Percentiles rank a stretch among this genome's conserved stretches.
These are phyloP conservation scores for Drosophila nr. medialis DNA, from an alignment of 2,888 invertebrate species.

Conservation along the genomic window DNA sequence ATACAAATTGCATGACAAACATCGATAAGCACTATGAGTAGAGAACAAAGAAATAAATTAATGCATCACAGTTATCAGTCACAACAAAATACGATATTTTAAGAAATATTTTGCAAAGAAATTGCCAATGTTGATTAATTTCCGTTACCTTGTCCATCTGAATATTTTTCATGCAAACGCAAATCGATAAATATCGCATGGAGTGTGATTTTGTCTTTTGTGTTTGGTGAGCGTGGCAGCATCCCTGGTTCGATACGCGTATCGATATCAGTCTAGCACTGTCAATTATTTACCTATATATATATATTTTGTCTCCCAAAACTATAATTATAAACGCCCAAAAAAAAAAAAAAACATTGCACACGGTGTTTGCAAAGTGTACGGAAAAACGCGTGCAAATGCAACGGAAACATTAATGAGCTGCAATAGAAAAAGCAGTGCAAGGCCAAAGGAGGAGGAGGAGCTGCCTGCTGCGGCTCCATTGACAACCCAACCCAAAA, in stretches of 20 bases:
- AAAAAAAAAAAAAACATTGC: constrained; percentile 40
- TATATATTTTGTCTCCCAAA: constrained; percentile 62
- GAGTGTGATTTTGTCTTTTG: constrained; percentile 18
- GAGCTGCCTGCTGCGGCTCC: constrained; percentile 61
- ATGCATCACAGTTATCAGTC: neutral
- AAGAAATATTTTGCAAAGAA: neutral
- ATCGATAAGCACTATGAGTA: neutral
- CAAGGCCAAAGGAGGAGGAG: constrained; percentile 65
- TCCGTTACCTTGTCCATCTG: neutral
- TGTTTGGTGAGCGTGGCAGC: constrained; percentile 25
- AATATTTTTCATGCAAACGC: neutral
- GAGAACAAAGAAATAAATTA: neutral
- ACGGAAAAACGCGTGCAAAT: constrained; percentile 41
- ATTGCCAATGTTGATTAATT: neutral
- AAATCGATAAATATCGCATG: constrained; percentile 40
- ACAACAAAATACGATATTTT: neutral
- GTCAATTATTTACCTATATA: constrained; percentile 64
- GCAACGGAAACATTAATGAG: constrained; percentile 37
- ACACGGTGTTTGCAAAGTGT: constrained; percentile 49
- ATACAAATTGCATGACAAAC: neutral
- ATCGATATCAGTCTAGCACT: constrained; percentile 64
- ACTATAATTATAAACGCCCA: constrained; percentile 57
- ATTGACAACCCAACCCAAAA: constrained; percentile 82
- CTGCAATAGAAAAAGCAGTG: constrained; percentile 48
- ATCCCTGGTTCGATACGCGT: constrained; percentile 57